phyloP scores from a whole-genome alignment of 2,888 invertebrate species.

The Pinctada fucata region DNA sequence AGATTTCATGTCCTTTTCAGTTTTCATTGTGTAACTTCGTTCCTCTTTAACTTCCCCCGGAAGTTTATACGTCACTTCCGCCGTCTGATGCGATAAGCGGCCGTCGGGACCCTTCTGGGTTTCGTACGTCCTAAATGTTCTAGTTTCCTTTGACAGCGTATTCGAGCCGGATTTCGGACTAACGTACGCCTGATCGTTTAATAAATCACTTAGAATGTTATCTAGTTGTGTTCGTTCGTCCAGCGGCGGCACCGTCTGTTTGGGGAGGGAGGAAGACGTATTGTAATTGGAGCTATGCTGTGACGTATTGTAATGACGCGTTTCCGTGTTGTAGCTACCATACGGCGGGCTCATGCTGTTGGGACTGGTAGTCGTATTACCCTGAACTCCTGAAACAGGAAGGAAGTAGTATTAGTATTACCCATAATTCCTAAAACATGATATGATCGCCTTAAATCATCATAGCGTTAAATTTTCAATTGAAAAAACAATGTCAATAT shows the following conservation, averaged over 20 bases:
- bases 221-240: slow-evolving; percentile 73
- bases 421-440: slow-evolving; percentile 24
- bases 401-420: slow-evolving; percentile 5
- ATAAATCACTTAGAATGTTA: slow-evolving; percentile 73
- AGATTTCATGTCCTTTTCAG: slow-evolving; percentile 49
- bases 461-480: too few species aligned
- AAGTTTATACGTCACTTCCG: slow-evolving; percentile 67
- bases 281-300: slow-evolving; percentile 9
- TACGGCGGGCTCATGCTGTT: slow-evolving; percentile 20
- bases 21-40: slow-evolving; percentile 63
- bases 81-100: slow-evolving; percentile 62
- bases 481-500: too few species aligned
- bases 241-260: slow-evolving; percentile 54
- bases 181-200: slow-evolving; percentile 69
- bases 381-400: slow-evolving; percentile 10
- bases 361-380: slow-evolving; percentile 17
- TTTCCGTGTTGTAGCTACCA: slow-evolving; percentile 4
- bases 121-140: slow-evolving; percentile 62
- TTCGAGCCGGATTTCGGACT: slow-evolving; percentile 54
- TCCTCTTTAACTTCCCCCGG: slow-evolving; percentile 63
- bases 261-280: slow-evolving; percentile 22
- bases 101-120: slow-evolving; percentile 60
- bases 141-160: slow-evolving; percentile 54
- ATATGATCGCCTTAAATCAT: too few species aligned
- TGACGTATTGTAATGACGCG: background rate